A percentile compares a stretch with the other conserved stretches of the same genome.
These are phyloP conservation scores for Copidosoma floridanum DNA, from an alignment of 1,140 invertebrate genomes.

Conservation along the genomic window DNA sequence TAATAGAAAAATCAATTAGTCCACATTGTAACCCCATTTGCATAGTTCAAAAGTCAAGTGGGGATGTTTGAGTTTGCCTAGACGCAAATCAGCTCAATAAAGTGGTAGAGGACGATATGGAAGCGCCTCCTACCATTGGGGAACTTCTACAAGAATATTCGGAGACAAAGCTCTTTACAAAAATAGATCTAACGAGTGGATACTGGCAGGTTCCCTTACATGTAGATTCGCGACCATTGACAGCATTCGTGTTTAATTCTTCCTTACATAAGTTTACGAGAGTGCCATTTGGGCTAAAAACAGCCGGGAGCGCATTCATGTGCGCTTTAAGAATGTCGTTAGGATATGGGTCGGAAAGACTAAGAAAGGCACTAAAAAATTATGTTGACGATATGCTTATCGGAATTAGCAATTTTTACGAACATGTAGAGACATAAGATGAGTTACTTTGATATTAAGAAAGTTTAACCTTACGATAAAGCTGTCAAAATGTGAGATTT, in stretches of 20 bases:
- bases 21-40: neutral
- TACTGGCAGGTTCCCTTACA: constrained; percentile 44
- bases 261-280: constrained; percentile 22
- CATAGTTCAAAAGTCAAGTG: neutral
- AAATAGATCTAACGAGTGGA: neutral
- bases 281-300: constrained; percentile 42
- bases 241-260: constrained; percentile 35
- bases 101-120: neutral
- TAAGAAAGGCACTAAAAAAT: no score
- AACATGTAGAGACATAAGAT: constrained; percentile 1
- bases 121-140: neutral
- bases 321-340: constrained; percentile 6
- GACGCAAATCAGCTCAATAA: constrained; percentile 4
- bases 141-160: neutral
- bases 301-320: constrained; percentile 39
- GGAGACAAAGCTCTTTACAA: neutral
- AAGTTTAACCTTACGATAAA: constrained; percentile 26
- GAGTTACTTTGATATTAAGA: constrained; percentile 2
- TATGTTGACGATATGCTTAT: constrained; percentile 30
- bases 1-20: neutral
- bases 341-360: no score
- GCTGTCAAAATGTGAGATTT: constrained; percentile 28
- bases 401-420: constrained; percentile 5
- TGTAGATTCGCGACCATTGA: constrained; percentile 33
- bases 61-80: neutral